Evolutionary conservation across 2,113 vertebrate genomes (phyloP).

Genomic region (Eurystomus gularis): DNA sequence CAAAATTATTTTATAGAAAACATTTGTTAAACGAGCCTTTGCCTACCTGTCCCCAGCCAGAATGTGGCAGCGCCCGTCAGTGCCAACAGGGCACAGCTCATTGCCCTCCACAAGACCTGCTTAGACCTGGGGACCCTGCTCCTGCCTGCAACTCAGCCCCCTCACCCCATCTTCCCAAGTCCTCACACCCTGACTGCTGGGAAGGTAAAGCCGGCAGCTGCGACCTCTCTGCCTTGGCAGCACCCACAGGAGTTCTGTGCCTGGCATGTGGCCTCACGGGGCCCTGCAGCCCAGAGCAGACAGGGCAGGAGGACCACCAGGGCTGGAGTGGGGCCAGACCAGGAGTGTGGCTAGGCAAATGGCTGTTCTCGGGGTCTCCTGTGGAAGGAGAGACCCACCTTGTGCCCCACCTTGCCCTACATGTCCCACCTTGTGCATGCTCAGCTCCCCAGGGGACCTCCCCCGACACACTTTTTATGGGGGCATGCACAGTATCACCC

Average conservation of each 20-base stretch:
- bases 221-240: background rate
- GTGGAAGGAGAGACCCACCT: no score
- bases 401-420: no score
- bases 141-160: background rate
- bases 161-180: background rate
- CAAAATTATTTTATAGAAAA: no score
- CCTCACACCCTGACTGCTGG: background rate
- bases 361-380: background rate
- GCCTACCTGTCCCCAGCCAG: background rate
- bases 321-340: background rate
- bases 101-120: background rate
- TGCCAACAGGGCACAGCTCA: background rate
- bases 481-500: accelerated
- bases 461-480: accelerated
- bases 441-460: background rate
- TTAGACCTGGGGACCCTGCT: background rate
- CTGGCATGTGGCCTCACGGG: accelerated
- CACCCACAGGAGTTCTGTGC: accelerated
- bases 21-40: background rate
- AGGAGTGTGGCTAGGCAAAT: background rate
- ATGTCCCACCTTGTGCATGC: accelerated
- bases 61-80: background rate
- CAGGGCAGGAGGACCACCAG: background rate
- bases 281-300: background rate
- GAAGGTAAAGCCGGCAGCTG: background rate